These are phyloP conservation scores for Xestia c-nigrum DNA, from an alignment of 2,888 invertebrate genomes.

Conservation along the genomic window DNA sequence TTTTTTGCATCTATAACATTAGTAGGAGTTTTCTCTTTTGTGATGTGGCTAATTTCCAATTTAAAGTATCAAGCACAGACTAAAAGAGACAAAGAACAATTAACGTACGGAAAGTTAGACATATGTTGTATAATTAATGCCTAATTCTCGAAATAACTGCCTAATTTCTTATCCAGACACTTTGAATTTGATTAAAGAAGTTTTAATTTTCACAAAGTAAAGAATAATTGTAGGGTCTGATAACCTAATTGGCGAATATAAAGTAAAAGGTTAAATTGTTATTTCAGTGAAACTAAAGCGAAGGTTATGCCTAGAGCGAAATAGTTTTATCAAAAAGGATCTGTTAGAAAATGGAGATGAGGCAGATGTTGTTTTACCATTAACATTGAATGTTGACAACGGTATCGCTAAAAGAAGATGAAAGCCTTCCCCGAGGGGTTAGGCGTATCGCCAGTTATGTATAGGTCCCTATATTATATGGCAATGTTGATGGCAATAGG, in stretches of 20 bases:
- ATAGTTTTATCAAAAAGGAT: neutral
- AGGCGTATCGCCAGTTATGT: too few relatives aligned
- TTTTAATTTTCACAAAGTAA: constrained; percentile 1
- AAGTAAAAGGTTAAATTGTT: constrained; percentile 1
- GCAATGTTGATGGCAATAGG: too few relatives aligned
- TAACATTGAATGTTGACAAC: neutral
- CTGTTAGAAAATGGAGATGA: neutral
- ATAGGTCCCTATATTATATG: too few relatives aligned
- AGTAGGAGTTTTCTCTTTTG: neutral
- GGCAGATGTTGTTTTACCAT: neutral
- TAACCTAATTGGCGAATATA: neutral
- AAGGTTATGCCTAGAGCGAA: neutral
- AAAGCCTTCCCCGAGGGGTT: too few relatives aligned
- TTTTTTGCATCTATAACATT: too few relatives aligned
- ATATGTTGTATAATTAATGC: constrained; percentile 34
- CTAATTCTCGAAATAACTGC: constrained; percentile 28
- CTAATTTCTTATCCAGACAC: constrained; percentile 46
- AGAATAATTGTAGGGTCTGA: neutral
- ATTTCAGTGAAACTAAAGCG: neutral
- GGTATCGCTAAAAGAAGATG: neutral
- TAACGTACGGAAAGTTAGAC: constrained; percentile 34
- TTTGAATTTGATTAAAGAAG: constrained; percentile 43
- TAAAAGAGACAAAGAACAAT: constrained; percentile 41
- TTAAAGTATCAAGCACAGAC: neutral
- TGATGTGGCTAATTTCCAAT: neutral